Evolutionary conservation across 2,888 invertebrate species (phyloP).

Genomic region (Ryuthela nishihirai): DNA sequence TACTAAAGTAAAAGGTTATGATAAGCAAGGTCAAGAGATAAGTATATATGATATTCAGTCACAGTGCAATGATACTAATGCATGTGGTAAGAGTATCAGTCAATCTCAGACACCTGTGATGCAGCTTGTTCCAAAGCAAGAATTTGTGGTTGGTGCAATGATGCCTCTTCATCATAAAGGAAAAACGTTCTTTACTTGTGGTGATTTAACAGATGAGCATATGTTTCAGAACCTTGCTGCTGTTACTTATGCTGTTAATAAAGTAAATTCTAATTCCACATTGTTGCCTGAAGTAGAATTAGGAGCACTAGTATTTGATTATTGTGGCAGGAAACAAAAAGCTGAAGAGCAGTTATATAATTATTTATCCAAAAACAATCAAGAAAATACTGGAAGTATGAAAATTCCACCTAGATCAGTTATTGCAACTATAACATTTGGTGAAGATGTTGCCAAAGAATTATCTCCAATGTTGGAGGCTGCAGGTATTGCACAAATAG

Average conservation of each 20-base stretch:
- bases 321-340: slow-evolving; percentile 47
- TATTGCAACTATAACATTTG: slow-evolving; percentile 48
- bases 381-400: slow-evolving; percentile 28
- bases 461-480: slow-evolving; percentile 48
- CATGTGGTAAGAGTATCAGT: slow-evolving; percentile 4
- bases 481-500: slow-evolving; percentile 48
- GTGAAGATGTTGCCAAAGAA: slow-evolving; percentile 47
- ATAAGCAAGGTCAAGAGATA: slow-evolving; percentile 24
- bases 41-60: slow-evolving; percentile 28
- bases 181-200: slow-evolving; percentile 48
- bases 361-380: slow-evolving; percentile 47
- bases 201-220: slow-evolving; percentile 46
- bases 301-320: slow-evolving; percentile 50
- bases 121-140: slow-evolving; percentile 43
- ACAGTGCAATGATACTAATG: slow-evolving; percentile 1
- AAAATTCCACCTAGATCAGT: slow-evolving; percentile 43
- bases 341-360: slow-evolving; percentile 50
- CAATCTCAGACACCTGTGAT: slow-evolving; percentile 41
- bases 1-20: slow-evolving; percentile 23
- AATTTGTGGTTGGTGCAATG: slow-evolving; percentile 43
- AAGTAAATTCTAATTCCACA: slow-evolving; percentile 48
- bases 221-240: slow-evolving; percentile 51
- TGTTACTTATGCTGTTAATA: slow-evolving; percentile 51
- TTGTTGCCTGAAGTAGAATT: slow-evolving; percentile 23
- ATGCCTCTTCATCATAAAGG: slow-evolving; percentile 45